These are phyloP conservation scores for Bombus turneri DNA, from an alignment of 1,140 invertebrate species.

Conservation along the genomic window DNA sequence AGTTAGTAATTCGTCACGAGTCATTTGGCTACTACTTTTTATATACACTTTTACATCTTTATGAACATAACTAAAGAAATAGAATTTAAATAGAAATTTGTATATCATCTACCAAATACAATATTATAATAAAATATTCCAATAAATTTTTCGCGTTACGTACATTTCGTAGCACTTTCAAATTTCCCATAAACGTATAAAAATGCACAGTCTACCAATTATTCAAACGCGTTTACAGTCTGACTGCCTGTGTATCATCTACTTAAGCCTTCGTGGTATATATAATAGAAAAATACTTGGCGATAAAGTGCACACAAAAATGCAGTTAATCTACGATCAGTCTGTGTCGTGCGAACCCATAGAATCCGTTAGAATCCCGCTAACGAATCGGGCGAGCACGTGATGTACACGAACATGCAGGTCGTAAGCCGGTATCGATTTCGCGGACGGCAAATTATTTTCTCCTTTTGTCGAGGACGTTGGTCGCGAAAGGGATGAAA, in stretches of 20 bases:
- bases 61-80: too few relatives aligned
- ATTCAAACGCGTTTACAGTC: neutral
- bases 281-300: neutral
- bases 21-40: too few relatives aligned
- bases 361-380: neutral
- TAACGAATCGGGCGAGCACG: constrained; percentile 20
- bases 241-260: neutral
- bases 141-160: too few relatives aligned
- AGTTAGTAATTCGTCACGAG: too few relatives aligned
- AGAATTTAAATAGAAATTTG: too few relatives aligned
- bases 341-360: neutral
- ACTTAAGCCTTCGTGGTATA: too few relatives aligned
- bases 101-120: too few relatives aligned
- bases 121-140: too few relatives aligned
- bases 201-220: neutral
- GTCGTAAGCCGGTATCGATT: constrained; percentile 37
- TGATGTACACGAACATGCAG: constrained; percentile 26
- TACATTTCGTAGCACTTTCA: too few relatives aligned
- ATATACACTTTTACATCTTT: too few relatives aligned
- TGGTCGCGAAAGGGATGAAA: constrained; percentile 2
- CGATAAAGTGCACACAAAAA: neutral
- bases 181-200: too few relatives aligned
- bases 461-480: constrained; percentile 51
- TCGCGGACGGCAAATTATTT: constrained; percentile 45
- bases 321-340: constrained; percentile 18